These are phyloP conservation scores for Micromys minutus DNA, from an alignment of 2,113 vertebrate species.

Conservation along the genomic window DNA sequence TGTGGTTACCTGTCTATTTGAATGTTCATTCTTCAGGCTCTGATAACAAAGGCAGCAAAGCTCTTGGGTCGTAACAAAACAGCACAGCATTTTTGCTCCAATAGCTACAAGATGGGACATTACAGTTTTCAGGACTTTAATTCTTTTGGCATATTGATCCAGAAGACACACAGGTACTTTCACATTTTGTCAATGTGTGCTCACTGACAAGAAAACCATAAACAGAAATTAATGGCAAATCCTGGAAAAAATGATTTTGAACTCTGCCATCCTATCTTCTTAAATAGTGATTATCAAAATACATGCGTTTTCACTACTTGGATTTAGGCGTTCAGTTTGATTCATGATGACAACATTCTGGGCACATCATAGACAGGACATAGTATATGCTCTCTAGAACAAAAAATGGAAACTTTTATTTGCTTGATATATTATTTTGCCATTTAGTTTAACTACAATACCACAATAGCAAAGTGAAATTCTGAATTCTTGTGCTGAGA, in stretches of 20 bases:
- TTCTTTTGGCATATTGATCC: conserved; percentile 2
- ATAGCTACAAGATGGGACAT: not conserved
- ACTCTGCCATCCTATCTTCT: not conserved
- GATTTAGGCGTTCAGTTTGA: not conserved
- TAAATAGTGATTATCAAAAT: not conserved
- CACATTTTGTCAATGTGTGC: not conserved
- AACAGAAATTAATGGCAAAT: not conserved
- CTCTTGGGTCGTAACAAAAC: not conserved
- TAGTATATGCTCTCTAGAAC: not conserved
- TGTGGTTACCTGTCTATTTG: not conserved
- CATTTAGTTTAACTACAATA: not conserved
- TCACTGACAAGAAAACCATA: not conserved
- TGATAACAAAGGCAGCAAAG: conserved; percentile 9
- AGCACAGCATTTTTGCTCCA: not conserved
- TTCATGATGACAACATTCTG: not conserved
- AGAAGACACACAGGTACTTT: not conserved
- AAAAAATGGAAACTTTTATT: conserved; percentile 13
- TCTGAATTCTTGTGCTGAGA: not conserved
- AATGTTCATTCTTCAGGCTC: not conserved
- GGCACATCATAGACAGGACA: not conserved
- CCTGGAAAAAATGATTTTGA: not conserved
- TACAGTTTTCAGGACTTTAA: not conserved
- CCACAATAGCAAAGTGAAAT: not conserved
- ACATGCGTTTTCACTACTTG: not conserved
- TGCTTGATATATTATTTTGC: not conserved